Evolutionary conservation across 2,113 vertebrate genomes (phyloP).

Genomic region (Conger conger): DNA sequence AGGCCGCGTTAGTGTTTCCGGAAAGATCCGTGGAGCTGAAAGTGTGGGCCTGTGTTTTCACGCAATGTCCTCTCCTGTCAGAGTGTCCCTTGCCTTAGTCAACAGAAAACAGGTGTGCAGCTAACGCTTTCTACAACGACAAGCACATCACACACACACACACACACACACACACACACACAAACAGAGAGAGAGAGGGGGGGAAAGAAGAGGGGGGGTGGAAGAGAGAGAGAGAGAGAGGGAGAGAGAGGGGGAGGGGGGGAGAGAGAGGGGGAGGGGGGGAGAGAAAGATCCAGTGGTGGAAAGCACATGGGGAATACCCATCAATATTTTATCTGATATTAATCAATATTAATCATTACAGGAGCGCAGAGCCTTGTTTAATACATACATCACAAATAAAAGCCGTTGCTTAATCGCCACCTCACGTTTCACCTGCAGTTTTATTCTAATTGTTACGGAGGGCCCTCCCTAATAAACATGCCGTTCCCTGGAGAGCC

Average conservation of each 20-base stretch:
- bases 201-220: not conserved
- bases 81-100: not conserved
- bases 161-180: too few species aligned
- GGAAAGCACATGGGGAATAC: not conserved
- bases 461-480: conserved; percentile 36
- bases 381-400: conserved; percentile 6
- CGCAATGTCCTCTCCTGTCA: not conserved
- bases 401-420: not conserved
- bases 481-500: conserved; percentile 46
- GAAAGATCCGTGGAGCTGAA: not conserved
- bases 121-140: not conserved
- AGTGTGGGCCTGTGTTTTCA: not conserved
- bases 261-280: too few species aligned
- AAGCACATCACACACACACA: not conserved
- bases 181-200: not conserved
- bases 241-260: not conserved
- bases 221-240: not conserved
- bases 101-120: not conserved
- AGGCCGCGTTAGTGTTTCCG: not conserved
- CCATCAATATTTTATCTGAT: not conserved
- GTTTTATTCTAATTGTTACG: not conserved
- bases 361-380: not conserved
- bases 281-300: not conserved
- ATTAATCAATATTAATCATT: not conserved
- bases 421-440: not conserved